Conservation (phyloP, 2,888 invertebrate genomes). For the Ophion obscuratus region DNA sequence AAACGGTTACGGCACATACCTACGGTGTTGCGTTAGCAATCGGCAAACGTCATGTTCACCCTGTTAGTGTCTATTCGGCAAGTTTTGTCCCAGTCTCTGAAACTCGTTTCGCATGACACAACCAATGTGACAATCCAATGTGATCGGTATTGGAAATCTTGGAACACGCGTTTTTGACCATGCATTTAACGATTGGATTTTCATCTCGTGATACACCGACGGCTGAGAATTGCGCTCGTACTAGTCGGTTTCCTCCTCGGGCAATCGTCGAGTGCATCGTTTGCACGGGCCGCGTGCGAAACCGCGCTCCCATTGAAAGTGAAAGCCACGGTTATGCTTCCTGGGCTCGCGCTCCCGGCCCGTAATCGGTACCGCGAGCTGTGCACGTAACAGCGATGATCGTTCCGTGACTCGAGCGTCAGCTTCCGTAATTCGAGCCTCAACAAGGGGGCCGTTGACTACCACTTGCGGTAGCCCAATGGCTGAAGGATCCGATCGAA, state of each 20-base stretch:
- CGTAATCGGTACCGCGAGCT: conserved; percentile 63
- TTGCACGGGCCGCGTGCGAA: conserved; percentile 51
- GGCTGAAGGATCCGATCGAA: background rate
- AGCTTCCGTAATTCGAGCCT: conserved; percentile 62
- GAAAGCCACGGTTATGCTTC: conserved; percentile 77
- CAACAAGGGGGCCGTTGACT: background rate
- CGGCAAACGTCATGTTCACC: conserved; percentile 26
- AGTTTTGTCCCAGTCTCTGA: conserved; percentile 24
- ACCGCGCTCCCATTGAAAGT: conserved; percentile 74
- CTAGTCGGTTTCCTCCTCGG: conserved; percentile 52
- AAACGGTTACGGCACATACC: conserved; percentile 77
- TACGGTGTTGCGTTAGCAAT: conserved; percentile 23
- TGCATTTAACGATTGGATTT: conserved; percentile 17
- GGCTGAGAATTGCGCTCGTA: conserved; percentile 38
- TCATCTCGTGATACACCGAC: conserved; percentile 47
- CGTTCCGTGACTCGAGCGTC: conserved; percentile 54
- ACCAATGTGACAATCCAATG: conserved; percentile 10
- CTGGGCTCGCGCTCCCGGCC: conserved; percentile 56
- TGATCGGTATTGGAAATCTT: conserved; percentile 40
- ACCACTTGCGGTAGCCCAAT: background rate
- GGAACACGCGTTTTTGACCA: conserved; percentile 2
- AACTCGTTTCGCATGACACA: conserved; percentile 53
- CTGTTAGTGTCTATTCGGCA: background rate
- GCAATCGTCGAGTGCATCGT: conserved; percentile 50
- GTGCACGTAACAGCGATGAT: conserved; percentile 55